Evolutionary conservation across 1,140 invertebrate genomes (phyloP).

Genomic region (Drosophila tani): DNA sequence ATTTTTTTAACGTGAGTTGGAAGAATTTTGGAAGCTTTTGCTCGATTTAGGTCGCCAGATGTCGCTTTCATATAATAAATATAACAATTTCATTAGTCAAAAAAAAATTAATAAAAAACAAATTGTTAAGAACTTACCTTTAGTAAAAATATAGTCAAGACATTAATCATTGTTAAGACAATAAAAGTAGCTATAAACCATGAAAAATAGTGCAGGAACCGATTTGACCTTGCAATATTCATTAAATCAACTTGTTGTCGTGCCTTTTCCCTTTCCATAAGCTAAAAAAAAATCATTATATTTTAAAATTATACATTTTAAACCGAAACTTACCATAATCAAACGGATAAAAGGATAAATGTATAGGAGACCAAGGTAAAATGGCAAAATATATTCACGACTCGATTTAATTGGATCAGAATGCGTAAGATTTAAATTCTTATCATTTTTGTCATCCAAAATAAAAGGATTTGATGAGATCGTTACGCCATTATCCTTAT

Average conservation of each 20-base stretch:
- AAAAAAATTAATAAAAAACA: too few relatives aligned
- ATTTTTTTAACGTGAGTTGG: too few relatives aligned
- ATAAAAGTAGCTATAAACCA: conserved; percentile 14
- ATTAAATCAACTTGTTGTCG: conserved; percentile 33
- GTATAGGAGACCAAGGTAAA: conserved; percentile 25
- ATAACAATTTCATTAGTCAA: too few relatives aligned
- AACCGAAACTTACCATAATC: conserved; percentile 12
- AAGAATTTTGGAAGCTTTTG: too few relatives aligned
- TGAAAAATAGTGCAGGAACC: conserved; percentile 7
- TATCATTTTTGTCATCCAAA: not conserved
- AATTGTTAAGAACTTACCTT: conserved; percentile 5
- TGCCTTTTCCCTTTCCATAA: conserved; percentile 17
- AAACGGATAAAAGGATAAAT: conserved; percentile 23
- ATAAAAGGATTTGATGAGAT: not conserved
- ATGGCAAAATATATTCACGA: conserved; percentile 4
- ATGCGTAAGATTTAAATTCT: not conserved
- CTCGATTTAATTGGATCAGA: conserved; percentile 3
- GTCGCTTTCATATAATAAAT: too few relatives aligned
- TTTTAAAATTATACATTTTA: not conserved
- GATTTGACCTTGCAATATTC: conserved; percentile 18
- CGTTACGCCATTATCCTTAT: not conserved
- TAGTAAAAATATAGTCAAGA: conserved; percentile 12
- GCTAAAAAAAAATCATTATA: not conserved
- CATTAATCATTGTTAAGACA: conserved; percentile 8
- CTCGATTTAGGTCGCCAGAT: too few relatives aligned